Evolutionary conservation across 2,888 invertebrate species (phyloP), one percentile per base, ranked within the genome.

Genomic region (Anthoptus insignis): DNA sequence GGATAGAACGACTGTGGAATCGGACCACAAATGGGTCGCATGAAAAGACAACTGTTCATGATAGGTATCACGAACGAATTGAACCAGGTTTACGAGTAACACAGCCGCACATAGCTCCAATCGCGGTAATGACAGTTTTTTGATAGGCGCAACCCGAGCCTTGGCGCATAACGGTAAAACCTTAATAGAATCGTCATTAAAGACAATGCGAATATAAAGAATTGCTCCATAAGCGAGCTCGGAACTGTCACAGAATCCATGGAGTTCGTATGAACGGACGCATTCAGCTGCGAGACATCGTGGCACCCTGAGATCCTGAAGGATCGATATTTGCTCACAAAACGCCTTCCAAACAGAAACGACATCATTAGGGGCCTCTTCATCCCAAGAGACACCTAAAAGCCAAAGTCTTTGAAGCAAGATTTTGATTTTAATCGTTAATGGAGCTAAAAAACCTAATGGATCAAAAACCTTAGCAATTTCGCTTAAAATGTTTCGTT

Each of bases 161-260:
- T 66, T 66, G 0, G 72, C 24, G 8, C 67, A 59, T 8, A 73
- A 27, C 14, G 72, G 32, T 7, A 14, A 42, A 1, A 64, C 59
- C 3, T 54, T 22, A n/a, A 68, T 37, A 0, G 16, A 14, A 16
- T 45, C 65, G 6, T 64, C 19, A 16, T 49, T 32, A 13, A 71
- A 58, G 1, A 69, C 29, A 1, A 66, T 59, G 16, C 69, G 56
- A 2, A 68, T 7, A 50, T 74, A 74, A 3, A 67, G 67, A 9
- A 64, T 69, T 6, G 70, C 72, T 7, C 69, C 70, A 50, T 68
- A 69, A 8, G 75, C 70, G 0, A 19, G 7, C 2, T 59, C 52
- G 0, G 73, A 74, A 11, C 74, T 72, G 58, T 74, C 75, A 0
- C 52, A 52, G 49, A 73, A 75, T 2, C 73, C 74, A n/a, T 75